Base-by-base conservation (phyloP, 1,140 invertebrate species). In the Plectus sambesii region DNA sequence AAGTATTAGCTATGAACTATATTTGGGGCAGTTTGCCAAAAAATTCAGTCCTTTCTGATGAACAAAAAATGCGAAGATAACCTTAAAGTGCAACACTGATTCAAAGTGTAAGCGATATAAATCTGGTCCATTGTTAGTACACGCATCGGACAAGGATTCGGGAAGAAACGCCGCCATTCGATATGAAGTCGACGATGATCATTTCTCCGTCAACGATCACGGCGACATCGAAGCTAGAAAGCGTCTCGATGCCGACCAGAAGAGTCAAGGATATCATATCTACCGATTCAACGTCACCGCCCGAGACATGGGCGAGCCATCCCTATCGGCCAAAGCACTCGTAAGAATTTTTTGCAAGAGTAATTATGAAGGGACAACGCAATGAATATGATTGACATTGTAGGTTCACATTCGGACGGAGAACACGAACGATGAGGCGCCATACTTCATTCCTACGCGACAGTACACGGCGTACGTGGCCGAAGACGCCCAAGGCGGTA, bases 221-320 rank as follows among this genome's bases (percentile, higher is more conserved):
- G 63, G 63, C 15, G 61, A 68, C 27, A 59, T 66, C 24, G 44
- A 33, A 20, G 61, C 56, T 8, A 33, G 38, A 9, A 36, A 42
- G 3, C 37, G 53, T 5, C 26, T 66, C 35, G 64, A 66, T 41
- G 63, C 63, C 1, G 63, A 66, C 44, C 61, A 65, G 40, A 49
- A 52, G n/a, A 50, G 52, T 22, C 52, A 68, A 40, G 27, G 59
- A 15, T 53, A 54, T 30, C 59, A 53, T 41, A 55, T 66, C 42
- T 92, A 90, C 70, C 77, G 76, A 51, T 74, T 93, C 49, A 80
- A 78, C 1, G 81, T 96, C 12, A 75, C 82, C 24, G 88, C 87
- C 5, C 79, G 78, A 22, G 85, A 96, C 71, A 84, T 88, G 70
- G 90, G 90, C 12, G 80, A 79, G 8, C 85, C 85, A 2, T 78